Evolutionary conservation across 2,888 invertebrate genomes (phyloP), one percentile per base, ranked within the genome.

Genomic region (Tinea semifulvella): DNA sequence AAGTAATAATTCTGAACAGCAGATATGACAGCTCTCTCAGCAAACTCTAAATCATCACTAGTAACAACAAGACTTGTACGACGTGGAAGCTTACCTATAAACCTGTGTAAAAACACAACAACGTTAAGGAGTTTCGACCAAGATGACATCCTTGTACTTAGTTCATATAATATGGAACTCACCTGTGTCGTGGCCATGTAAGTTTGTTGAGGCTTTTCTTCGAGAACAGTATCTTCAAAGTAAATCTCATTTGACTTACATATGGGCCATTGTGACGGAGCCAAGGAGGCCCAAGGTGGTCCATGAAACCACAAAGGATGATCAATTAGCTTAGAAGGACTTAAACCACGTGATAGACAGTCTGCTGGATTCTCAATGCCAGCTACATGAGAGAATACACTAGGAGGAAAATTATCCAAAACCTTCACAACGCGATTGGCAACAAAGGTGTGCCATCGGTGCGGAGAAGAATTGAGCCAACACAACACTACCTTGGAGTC

Each of bases 391-490:
- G 42, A 36, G 20, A 46, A 46, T 8, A 43, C 14, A 6, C 16
- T 25, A 18, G 43, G 13, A 11, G 27, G 6, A 18, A 43, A 3
- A 26, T 14, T 19, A 8, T 2, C 27, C 10, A 36, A 38, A 38
- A 45, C 40, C 11, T 22, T 40, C 13, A 18, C 10, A 2, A 44
- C 28, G 14, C 47, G 31, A 17, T 47, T 47, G 6, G 47, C 35
- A 6, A 50, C 46, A 36, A 49, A 50, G 11, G 45, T 47, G 16
- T 47, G 47, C 45, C 47, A 49, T 5, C 46, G 35, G 18, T 39
- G 44, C 8, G 49, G 48, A 2, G 45, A 47, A 4, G 46, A 45
- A 10, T 49, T 42, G 16, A 49, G 49, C 49, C 50, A 49, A 26
- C 25, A 26, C 5, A 50, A 45, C 1, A 44, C 42, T 6, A 50